These are phyloP conservation scores for Solenopsis invicta DNA, from an alignment of 1,140 invertebrate species.

Conservation along the genomic window DNA sequence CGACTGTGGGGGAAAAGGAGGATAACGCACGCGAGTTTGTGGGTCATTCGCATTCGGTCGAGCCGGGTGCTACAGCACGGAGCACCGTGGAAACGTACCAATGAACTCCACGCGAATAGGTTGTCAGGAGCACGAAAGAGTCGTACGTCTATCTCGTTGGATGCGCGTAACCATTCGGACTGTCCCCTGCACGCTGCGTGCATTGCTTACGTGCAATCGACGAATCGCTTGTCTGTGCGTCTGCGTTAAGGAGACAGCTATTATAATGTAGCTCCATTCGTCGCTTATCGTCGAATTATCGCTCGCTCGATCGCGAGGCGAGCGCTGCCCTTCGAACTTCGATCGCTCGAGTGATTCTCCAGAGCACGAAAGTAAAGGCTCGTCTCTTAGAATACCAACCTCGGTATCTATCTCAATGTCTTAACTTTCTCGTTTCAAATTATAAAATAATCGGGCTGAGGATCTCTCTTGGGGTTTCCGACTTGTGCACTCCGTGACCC, in stretches of 20 bases:
- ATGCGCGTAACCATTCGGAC: slow-evolving; percentile 5
- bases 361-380: background rate
- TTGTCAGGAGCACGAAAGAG: slow-evolving; percentile 75
- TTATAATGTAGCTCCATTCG: background rate
- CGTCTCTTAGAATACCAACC: background rate
- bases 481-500: background rate
- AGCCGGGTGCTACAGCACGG: slow-evolving; percentile 81
- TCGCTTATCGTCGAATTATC: background rate
- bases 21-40: slow-evolving; percentile 75
- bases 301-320: background rate
- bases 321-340: background rate
- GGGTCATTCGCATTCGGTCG: slow-evolving; percentile 80
- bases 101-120: slow-evolving; percentile 82
- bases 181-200: background rate
- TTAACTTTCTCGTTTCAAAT: background rate
- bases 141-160: background rate
- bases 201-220: background rate
- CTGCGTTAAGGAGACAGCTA: background rate
- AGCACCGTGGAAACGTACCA: slow-evolving; percentile 84
- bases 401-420: background rate
- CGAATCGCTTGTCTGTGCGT: background rate
- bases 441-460: background rate
- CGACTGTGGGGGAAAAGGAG: slow-evolving; percentile 58
- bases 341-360: background rate
- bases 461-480: background rate